phyloP scores from a whole-genome alignment of 2,797 vertebrate species.

The Argentina silus region DNA sequence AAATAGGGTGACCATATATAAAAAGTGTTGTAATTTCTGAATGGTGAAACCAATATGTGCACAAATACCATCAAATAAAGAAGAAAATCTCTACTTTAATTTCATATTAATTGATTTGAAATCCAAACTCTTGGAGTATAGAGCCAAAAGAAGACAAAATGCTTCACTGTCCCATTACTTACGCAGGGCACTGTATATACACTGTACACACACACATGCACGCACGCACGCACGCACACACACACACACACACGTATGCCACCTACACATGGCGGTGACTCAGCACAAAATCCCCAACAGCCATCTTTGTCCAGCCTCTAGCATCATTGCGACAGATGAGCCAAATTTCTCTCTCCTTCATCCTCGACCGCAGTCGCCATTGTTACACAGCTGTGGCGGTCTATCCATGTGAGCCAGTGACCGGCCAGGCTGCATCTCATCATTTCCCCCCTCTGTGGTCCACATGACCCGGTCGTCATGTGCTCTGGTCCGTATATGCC shows the following conservation, averaged over 20 bases:
- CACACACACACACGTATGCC: slow-evolving; percentile 6
- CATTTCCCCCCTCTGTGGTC: slow-evolving; percentile 4
- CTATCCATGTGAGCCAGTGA: slow-evolving; percentile 9
- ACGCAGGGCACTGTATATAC: too few species aligned
- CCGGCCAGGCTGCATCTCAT: background rate
- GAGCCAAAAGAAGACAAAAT: too few species aligned
- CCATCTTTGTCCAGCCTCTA: slow-evolving; percentile 16
- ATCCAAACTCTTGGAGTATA: too few species aligned
- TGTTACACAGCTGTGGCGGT: background rate
- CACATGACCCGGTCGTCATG: slow-evolving; percentile 3
- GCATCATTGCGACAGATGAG: slow-evolving; percentile 14
- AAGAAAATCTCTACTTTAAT: background rate
- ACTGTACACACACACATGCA: background rate
- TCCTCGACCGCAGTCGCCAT: slow-evolving; percentile 7
- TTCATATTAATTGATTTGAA: background rate
- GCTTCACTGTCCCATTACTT: too few species aligned
- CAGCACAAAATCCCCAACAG: slow-evolving; percentile 17
- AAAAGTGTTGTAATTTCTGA: background rate
- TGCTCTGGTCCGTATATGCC: background rate
- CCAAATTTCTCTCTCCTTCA: slow-evolving; percentile 6
- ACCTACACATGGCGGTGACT: slow-evolving; percentile 15
- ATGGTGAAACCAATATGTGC: background rate
- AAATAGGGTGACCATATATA: too few species aligned
- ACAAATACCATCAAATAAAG: background rate
- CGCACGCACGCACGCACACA: slow-evolving; percentile 2